Evolutionary conservation across 2,888 invertebrate species (phyloP), one percentile per base, ranked within the genome.

Genomic region (Drosophila cognata): DNA sequence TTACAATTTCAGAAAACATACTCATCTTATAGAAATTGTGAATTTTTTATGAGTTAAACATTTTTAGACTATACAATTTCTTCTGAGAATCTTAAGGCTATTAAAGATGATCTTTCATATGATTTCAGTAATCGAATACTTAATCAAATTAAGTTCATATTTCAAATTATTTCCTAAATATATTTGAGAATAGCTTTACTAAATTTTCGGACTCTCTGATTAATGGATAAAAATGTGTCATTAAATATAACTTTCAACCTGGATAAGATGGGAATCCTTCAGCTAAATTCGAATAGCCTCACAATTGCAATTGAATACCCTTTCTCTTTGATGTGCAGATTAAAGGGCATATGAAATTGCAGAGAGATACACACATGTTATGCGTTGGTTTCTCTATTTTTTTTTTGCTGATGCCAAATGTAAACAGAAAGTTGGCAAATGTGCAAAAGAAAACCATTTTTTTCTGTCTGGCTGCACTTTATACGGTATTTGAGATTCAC

Each of bases 361-460:
- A 36, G 31, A 50, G 46, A 76, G 57, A 72, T 51, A 51, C 59
- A 48, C 36, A 50, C 56, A 65, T 71, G 76, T 60, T 63, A 31
- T 74, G 52, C 63, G 70, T 71, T 79, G 73, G 33, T 63, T 56
- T 67, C 69, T 58, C 5, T 50, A 8, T 36, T 59, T 72, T 25
- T 28, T 58, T 69, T 61, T 64, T 76, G 71, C 63, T 68, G 38
- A 77, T 71, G 72, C 70, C 77, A 81, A 88, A 86, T 83, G 89
- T 74, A 85, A 85, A 88, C 86, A 88, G 85, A 84, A 84, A 74
- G 78, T 89, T 89, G 81, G 89, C 85, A 87, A 87, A 77, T 76
- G 84, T 82, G 76, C 79, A 70, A 82, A 83, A 74, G 73, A 77
- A 74, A 63, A 62, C 25, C 21, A 66, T 43, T 25, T 46, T 21